Evolutionary conservation across 2,888 invertebrate genomes (phyloP).

Genomic region (Agrotis clavis): DNA sequence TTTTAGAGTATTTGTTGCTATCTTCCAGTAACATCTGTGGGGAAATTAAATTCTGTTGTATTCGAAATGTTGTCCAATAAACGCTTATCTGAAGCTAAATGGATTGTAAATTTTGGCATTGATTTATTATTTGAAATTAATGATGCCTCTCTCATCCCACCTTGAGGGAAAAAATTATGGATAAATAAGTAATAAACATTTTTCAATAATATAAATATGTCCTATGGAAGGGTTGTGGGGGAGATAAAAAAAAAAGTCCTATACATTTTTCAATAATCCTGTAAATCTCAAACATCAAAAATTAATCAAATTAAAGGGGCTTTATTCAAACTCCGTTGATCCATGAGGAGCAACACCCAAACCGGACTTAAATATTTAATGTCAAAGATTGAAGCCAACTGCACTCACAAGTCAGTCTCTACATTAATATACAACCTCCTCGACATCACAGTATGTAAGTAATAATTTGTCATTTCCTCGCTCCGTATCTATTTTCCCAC

Average conservation of each 20-base stretch:
- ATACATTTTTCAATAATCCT: too few relatives aligned
- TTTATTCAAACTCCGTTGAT: background rate
- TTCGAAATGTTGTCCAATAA: background rate
- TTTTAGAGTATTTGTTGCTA: slow-evolving; percentile 18
- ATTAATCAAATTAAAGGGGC: background rate
- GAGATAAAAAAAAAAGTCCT: too few relatives aligned
- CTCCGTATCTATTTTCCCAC: slow-evolving; percentile 52
- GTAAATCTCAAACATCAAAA: background rate
- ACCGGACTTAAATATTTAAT: slow-evolving; percentile 41
- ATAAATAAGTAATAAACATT: too few relatives aligned
- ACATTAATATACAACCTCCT: slow-evolving; percentile 50
- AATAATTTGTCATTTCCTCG: slow-evolving; percentile 66
- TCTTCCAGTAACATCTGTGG: slow-evolving; percentile 10
- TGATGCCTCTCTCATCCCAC: too few relatives aligned
- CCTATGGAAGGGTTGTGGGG: too few relatives aligned
- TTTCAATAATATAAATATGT: too few relatives aligned
- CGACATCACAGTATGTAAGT: slow-evolving; percentile 53
- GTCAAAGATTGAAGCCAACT: slow-evolving; percentile 40
- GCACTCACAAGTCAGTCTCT: slow-evolving; percentile 21
- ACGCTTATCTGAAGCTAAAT: background rate
- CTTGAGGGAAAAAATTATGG: too few relatives aligned
- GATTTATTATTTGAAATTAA: too few relatives aligned
- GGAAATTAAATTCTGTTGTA: background rate
- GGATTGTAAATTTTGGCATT: background rate
- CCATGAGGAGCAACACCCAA: background rate